Conservation (phyloP, 2,113 vertebrate species). For the Brachyistius frenatus region DNA sequence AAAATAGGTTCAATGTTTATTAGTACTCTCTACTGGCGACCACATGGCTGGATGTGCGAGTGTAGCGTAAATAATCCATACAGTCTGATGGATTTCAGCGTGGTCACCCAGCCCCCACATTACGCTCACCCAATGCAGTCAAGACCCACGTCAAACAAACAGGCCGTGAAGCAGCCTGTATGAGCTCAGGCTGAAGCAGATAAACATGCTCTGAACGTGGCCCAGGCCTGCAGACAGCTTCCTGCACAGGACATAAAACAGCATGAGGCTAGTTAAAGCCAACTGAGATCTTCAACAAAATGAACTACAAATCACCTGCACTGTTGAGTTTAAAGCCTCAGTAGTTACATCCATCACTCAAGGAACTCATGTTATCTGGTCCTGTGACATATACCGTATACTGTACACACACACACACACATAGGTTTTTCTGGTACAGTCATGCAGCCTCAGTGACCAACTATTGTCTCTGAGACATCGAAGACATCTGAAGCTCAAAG, state of each 20-base stretch:
- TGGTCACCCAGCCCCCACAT: slow-evolving; percentile 42
- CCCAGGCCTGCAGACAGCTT: slow-evolving; percentile 4
- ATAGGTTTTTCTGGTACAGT: background rate
- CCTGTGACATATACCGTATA: background rate
- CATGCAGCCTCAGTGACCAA: slow-evolving; percentile 7
- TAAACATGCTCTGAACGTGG: slow-evolving; percentile 24
- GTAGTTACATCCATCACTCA: background rate
- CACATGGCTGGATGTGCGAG: slow-evolving; percentile 7
- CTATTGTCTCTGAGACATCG: background rate
- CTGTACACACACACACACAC: background rate
- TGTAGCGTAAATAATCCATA: slow-evolving; percentile 60
- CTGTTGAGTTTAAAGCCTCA: background rate
- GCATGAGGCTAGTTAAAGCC: slow-evolving; percentile 31
- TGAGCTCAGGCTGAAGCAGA: slow-evolving; percentile 31
- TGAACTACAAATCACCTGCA: slow-evolving; percentile 2
- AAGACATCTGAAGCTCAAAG: background rate
- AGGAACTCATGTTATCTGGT: slow-evolving; percentile 5
- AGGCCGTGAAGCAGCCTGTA: slow-evolving; percentile 13
- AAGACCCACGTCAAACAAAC: slow-evolving; percentile 44
- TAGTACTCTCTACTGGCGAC: background rate
- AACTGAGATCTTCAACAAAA: slow-evolving; percentile 18
- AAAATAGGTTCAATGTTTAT: slow-evolving; percentile 29
- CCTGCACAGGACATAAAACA: background rate
- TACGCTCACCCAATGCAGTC: slow-evolving; percentile 6
- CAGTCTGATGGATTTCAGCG: slow-evolving; percentile 41